phyloP scores from a whole-genome alignment of 2,888 invertebrate genomes.

The Ophraella communa region DNA sequence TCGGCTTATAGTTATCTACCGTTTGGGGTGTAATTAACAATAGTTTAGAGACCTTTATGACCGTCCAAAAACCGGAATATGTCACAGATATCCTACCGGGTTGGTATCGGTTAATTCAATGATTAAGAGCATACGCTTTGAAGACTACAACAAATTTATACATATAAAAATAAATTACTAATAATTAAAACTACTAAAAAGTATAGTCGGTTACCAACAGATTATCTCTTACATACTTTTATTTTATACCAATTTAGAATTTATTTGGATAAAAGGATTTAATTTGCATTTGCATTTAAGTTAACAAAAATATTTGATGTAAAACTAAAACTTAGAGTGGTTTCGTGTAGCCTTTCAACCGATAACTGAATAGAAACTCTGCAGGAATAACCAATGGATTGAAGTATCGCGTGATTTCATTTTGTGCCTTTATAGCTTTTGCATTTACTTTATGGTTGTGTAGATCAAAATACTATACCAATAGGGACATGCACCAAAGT shows the following conservation, averaged over 20 bases:
- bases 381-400: neutral
- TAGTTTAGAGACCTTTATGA: constrained; percentile 25
- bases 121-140: neutral
- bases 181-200: too few species aligned
- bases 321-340: neutral
- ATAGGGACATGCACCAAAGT: neutral
- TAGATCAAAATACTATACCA: neutral
- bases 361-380: neutral
- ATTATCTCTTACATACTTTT: too few species aligned
- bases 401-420: constrained; percentile 1
- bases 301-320: too few species aligned
- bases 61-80: constrained; percentile 23
- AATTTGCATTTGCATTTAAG: too few species aligned
- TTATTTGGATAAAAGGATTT: too few species aligned
- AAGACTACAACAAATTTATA: neutral
- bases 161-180: neutral
- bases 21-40: constrained; percentile 25
- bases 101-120: constrained; percentile 1
- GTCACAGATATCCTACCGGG: constrained; percentile 5
- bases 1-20: constrained; percentile 20
- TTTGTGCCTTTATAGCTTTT: neutral
- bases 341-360: neutral
- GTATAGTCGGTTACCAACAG: too few species aligned
- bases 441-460: neutral
- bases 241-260: too few species aligned